Evolutionary conservation across 1,140 invertebrate species (phyloP), one percentile per base, ranked within the genome.

Genomic region (Lepidurus arcticus): DNA sequence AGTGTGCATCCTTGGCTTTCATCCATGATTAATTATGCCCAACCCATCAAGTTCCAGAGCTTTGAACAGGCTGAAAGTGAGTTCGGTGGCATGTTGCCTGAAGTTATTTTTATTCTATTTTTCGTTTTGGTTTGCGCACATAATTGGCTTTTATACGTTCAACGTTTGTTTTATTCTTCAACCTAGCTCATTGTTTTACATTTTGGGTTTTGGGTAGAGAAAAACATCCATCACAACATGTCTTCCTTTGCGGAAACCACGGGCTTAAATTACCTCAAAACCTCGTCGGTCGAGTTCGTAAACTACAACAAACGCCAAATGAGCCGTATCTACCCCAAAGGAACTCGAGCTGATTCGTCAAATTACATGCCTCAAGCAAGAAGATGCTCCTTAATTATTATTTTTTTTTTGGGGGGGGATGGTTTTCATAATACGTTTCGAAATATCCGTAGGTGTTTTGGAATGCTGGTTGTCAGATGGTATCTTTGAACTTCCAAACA

Each of bases 271-370:
- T 95, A 96, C 84, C 87, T 99, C 47, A 98, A 98, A 88, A 92
- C 94, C 79, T 92, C 94, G 83, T 95, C 97, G 77, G 96, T 98
- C 76, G 97, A 99, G 84, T 98, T 99, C 87, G 97, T 99, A 80
- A 98, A 99, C 90, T 99, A 99, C 85, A 99, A 99, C 87, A 99
- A 99, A 87, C 89, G 97, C 10, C 98, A 99, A 88, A 96, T 98
- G 91, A 98, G 95, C 81, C 88, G 98, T 74, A 99, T 99, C 83
- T 99, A 99, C 87, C 98, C 98, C 1, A 97, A 96, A 86, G 98
- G 98, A 79, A 98, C 97, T 0, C 86, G 98, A 53, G 98, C 98
- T 76, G 98, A 99, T 87, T 99, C 98, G 75, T 98, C 96, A 44
- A 99, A 99, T 86, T 99, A 98, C 85, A 97, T 99, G 94, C 98